These are phyloP conservation scores for Rugalucina vietnamica DNA, from an alignment of 2,888 invertebrate genomes.

Conservation along the genomic window DNA sequence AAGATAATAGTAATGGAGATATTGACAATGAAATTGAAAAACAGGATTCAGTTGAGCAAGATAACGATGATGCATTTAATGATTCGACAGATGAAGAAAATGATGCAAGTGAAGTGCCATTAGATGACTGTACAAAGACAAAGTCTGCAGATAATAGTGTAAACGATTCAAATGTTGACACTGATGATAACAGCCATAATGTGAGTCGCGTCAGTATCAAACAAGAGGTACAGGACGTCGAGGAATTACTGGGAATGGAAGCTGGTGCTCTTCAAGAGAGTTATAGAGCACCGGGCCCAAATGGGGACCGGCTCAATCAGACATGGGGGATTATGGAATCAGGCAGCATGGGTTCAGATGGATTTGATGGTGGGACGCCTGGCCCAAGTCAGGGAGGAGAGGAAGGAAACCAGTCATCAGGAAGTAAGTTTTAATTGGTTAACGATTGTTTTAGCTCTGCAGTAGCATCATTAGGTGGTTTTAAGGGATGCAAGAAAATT, in stretches of 20 bases:
- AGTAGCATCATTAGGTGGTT: too few relatives aligned
- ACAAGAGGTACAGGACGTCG: background rate
- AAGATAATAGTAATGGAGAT: too few relatives aligned
- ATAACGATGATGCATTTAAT: too few relatives aligned
- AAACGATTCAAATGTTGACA: background rate
- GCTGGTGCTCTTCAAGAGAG: background rate
- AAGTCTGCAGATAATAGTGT: background rate
- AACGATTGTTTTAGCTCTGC: too few relatives aligned
- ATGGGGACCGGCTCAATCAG: background rate
- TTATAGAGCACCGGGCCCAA: background rate
- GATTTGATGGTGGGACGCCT: background rate
- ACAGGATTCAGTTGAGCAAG: too few relatives aligned
- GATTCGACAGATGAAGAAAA: too few relatives aligned
- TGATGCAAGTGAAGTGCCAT: too few relatives aligned
- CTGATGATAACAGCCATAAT: too few relatives aligned
- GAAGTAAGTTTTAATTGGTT: background rate
- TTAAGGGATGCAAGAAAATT: too few relatives aligned
- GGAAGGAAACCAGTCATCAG: background rate
- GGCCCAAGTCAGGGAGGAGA: background rate
- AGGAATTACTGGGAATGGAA: background rate
- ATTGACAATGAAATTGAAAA: too few relatives aligned
- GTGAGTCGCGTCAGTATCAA: background rate
- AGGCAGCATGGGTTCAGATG: background rate
- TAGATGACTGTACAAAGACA: too few relatives aligned
- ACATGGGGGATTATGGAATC: background rate